phyloP scores from a whole-genome alignment of 1,140 invertebrate genomes.

The Nomia melanderi region DNA sequence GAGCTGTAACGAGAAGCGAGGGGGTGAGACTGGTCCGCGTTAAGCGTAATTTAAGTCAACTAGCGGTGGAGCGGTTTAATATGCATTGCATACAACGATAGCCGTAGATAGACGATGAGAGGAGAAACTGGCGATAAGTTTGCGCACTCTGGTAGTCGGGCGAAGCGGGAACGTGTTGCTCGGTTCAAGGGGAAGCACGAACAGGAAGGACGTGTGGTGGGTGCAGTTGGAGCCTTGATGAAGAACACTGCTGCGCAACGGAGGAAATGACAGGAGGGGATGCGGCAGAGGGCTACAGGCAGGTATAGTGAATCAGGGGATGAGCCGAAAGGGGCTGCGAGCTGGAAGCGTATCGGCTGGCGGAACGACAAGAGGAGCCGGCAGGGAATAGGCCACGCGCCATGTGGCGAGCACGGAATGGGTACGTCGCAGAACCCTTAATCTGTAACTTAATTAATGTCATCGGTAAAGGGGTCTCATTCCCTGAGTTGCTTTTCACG shows the following conservation, averaged over 20 bases:
- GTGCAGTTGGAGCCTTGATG: conserved; percentile 27
- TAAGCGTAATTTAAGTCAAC: conserved; percentile 26
- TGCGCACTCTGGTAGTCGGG: neutral
- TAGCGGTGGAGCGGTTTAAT: conserved; percentile 13
- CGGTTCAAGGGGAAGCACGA: neutral
- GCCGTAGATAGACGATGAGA: conserved; percentile 30
- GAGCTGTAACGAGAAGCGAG: too few species aligned
- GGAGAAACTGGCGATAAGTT: conserved; percentile 23
- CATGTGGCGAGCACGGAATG: conserved; percentile 29
- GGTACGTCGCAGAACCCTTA: conserved; percentile 42
- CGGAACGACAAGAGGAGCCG: conserved; percentile 36
- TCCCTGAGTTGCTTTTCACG: conserved; percentile 41
- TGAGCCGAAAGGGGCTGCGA: neutral
- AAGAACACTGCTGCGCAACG: neutral
- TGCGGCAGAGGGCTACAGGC: too few species aligned
- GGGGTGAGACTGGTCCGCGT: neutral
- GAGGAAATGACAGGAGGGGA: too few species aligned
- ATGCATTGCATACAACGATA: conserved; percentile 36
- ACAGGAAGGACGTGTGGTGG: conserved; percentile 17
- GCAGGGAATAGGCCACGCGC: conserved; percentile 41
- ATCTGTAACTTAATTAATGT: conserved; percentile 55
- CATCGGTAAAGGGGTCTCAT: conserved; percentile 39
- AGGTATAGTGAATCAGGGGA: too few species aligned
- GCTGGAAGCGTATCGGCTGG: conserved; percentile 34
- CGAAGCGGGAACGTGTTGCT: conserved; percentile 11